A percentile compares a stretch with the other conserved stretches of the same genome.
These are phyloP conservation scores for Sisor rabdophorus DNA, from an alignment of 2,113 vertebrate genomes.

Conservation along the genomic window DNA sequence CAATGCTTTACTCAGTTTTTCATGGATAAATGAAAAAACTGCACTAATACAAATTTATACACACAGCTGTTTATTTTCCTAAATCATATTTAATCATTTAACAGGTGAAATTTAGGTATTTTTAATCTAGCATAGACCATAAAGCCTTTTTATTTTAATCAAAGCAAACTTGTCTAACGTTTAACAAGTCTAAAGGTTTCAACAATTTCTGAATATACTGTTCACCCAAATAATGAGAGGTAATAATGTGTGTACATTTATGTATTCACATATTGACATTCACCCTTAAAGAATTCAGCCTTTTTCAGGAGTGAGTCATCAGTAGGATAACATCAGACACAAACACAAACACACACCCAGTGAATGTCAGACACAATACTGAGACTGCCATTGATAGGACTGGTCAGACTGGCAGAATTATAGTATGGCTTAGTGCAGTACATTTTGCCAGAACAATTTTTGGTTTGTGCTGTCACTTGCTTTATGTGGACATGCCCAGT, in stretches of 20 bases:
- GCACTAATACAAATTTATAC: not conserved
- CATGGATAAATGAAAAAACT: not conserved
- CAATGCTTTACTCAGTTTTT: not conserved
- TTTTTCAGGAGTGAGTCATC: conserved; percentile 53
- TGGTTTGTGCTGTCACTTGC: not conserved
- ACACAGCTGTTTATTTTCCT: not conserved
- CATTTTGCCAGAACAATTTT: conserved; percentile 7
- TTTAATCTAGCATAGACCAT: not conserved
- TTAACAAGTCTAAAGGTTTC: not conserved
- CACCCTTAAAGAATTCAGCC: conserved; percentile 45
- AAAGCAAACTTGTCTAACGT: not conserved
- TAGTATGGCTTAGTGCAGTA: not conserved
- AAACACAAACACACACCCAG: conserved; percentile 13
- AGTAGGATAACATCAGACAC: not conserved
- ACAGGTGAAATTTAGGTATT: not conserved
- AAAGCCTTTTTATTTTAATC: not conserved
- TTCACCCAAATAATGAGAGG: not conserved
- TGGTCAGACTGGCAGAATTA: conserved; percentile 17
- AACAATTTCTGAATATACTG: not conserved
- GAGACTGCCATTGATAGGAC: conserved; percentile 8
- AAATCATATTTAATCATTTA: not conserved
- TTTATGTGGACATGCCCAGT: not conserved
- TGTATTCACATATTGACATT: not conserved
- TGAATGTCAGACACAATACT: conserved; percentile 24
- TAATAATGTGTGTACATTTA: not conserved